Evolutionary conservation across 2,888 invertebrate genomes (phyloP), one percentile per base, ranked within the genome.

Genomic region (Heliothis peltigera): DNA sequence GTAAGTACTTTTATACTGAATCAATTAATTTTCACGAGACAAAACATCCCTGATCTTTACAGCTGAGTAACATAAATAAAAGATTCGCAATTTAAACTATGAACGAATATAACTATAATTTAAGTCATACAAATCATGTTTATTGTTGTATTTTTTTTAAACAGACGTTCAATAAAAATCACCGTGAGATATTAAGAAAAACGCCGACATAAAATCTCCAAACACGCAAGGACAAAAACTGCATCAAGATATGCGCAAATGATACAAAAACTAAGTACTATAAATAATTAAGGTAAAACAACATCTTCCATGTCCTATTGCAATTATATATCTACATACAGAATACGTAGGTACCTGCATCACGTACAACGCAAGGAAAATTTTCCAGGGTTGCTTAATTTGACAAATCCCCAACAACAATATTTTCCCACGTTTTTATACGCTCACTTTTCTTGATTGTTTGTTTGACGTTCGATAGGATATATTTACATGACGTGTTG

Each of bases 101-200:
- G 17, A 51, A 19, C 2, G 18, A 32, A 51, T 28, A 18, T 61
- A 44, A 44, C 17, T 18, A 25, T 25, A 52, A 66, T 66, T 62
- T 47, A 69, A 62, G 70, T 42, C 70, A 62, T 19, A 61, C 46
- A 67, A 66, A 70, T 67, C 39, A 62, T 8, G 17, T 42, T 62
- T 66, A 69, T 39, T 60, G 51, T 18, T 4, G 28, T n/a, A 69
- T 46, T 28, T 46, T 51, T 51, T 60, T 32, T 69, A 49, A 49
- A 60, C 17, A 10, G 47, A 39, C 44, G 18, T 18, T 18, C 15
- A 51, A 42, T 62, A 25, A 69, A 52, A 47, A 48, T 47, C 62
- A 19, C 22, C 19, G 17, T 25, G 17, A 10, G 2, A 62, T 52
- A 18, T 49, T 49, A 17, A 48, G 28, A 32, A 49, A 32, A 51